A percentile compares a stretch with the other conserved stretches of the same genome.
Evolutionary conservation across 2,888 invertebrate genomes (phyloP).

Genomic region (Parnassius mnemosyne): DNA sequence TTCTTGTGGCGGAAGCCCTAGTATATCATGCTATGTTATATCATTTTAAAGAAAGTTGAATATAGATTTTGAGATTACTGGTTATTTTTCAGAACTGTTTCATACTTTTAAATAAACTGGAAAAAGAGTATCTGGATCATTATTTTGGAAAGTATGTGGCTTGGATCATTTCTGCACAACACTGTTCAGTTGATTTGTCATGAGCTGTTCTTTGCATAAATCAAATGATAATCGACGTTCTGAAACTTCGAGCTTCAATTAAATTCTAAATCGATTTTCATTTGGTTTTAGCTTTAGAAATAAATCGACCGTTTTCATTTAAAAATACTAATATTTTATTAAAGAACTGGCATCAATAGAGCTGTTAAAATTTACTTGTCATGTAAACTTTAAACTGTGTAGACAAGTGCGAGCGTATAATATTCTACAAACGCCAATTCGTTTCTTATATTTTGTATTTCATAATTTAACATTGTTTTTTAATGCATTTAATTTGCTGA

Average conservation of each 20-base stretch:
- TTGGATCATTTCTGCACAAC: too few species aligned
- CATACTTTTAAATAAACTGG: too few species aligned
- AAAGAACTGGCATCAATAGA: constrained; percentile 1
- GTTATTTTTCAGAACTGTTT: too few species aligned
- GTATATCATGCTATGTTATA: too few species aligned
- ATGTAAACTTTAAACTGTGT: constrained; percentile 3
- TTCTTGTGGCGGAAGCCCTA: too few species aligned
- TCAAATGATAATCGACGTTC: constrained; percentile 1
- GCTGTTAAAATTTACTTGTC: constrained; percentile 6
- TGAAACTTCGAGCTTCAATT: background rate
- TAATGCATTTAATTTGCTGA: constrained; percentile 66
- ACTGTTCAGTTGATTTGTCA: too few species aligned
- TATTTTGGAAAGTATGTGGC: too few species aligned
- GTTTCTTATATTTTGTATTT: constrained; percentile 1
- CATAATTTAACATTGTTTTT: constrained; percentile 19
- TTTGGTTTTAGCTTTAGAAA: background rate
- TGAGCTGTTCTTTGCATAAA: constrained; percentile 4
- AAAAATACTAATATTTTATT: constrained; percentile 18
- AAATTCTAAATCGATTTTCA: constrained; percentile 1
- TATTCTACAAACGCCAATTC: background rate
- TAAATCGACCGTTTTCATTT: constrained; percentile 6
- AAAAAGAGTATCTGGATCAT: too few species aligned
- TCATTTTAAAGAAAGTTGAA: too few species aligned
- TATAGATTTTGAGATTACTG: too few species aligned
- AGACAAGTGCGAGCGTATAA: background rate